A percentile compares a stretch with the other conserved stretches of the same genome.
Conservation (phyloP, 2,113 vertebrate species). For the Corythornis madagascariensis region DNA sequence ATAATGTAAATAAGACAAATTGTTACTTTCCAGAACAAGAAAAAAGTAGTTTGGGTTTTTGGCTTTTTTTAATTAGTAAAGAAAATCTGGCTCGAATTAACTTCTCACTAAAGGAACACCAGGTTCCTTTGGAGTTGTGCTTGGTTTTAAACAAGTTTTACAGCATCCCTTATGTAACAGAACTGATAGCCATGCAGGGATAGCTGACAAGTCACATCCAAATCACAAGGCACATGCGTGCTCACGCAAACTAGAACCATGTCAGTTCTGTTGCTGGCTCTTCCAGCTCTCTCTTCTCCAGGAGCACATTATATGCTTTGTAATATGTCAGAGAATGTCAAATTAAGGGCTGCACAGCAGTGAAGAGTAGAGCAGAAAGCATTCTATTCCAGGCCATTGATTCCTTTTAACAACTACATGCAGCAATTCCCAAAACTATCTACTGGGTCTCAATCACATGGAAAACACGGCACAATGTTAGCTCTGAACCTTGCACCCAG, state of each 20-base stretch:
- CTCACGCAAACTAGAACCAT: neutral
- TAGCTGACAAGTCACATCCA: slow-evolving; percentile 33
- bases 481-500: slow-evolving; percentile 32
- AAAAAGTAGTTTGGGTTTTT: neutral
- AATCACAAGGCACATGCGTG: neutral
- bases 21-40: slow-evolving; percentile 3
- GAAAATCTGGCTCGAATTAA: neutral
- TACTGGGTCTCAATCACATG: slow-evolving; percentile 30
- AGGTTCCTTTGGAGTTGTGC: neutral
- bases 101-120: neutral
- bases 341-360: slow-evolving; percentile 50
- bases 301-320: slow-evolving; percentile 59
- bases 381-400: slow-evolving; percentile 73
- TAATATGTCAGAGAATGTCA: slow-evolving; percentile 64
- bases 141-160: neutral
- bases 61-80: neutral
- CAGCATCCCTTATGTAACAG: slow-evolving; percentile 35
- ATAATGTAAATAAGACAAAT: neutral
- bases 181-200: neutral
- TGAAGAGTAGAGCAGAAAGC: slow-evolving; percentile 61
- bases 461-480: slow-evolving; percentile 1
- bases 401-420: slow-evolving; percentile 60
- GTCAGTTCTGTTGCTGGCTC: slow-evolving; percentile 33
- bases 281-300: slow-evolving; percentile 31
- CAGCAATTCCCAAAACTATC: slow-evolving; percentile 49